Base-by-base conservation (phyloP, 2,113 vertebrate species). In the Tonatia bakeri region DNA sequence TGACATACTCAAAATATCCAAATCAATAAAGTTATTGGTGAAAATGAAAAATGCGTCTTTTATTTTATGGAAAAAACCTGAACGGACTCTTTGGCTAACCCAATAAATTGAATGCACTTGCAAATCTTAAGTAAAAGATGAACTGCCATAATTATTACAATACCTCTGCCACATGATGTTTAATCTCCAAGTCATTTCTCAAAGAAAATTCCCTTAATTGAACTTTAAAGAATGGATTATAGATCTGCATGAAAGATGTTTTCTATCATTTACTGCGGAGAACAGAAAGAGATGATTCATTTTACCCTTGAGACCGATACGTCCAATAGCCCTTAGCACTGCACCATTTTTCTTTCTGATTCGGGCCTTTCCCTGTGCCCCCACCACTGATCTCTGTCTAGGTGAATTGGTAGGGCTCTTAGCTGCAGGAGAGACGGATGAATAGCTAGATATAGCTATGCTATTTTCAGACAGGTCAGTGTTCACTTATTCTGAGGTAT, bases 401-500 rank as follows among this genome's bases (percentile, higher is more conserved):
- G 4, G 14, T 93, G 79, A 95, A 77, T 33, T 93, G 3, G 6
- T 76, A 20, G n/a, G 92, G 43, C 59, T 40, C 24, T 80, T 22
- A 10, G 77, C 61, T n/a, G 36, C 15, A 28, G 0, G 9, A 22
- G 11, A 76, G 0, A 0, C 31, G 95, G 8, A 67, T 79, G 77
- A 93, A 4, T 0, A 96, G 77, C 17, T 45, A 54, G 59, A 93
- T 52, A 17, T 1, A 90, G 50, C 50, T 82, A 54, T 19, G 22
- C 3, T 77, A 72, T 87, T 97, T 97, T 64, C 36, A 93, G 61
- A 24, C 52, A 76, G 43, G 69, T n/a, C 94, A n/a, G 22, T n/a
- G 12, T 0, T 3, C 1, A 12, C 26, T 5, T 65, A 19, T 96
- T 96, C 96, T 45, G 77, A 1, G 12, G 2, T 82, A 87, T 16